Conservation (phyloP, 2,797 vertebrate genomes). For the Danio kyathit region DNA sequence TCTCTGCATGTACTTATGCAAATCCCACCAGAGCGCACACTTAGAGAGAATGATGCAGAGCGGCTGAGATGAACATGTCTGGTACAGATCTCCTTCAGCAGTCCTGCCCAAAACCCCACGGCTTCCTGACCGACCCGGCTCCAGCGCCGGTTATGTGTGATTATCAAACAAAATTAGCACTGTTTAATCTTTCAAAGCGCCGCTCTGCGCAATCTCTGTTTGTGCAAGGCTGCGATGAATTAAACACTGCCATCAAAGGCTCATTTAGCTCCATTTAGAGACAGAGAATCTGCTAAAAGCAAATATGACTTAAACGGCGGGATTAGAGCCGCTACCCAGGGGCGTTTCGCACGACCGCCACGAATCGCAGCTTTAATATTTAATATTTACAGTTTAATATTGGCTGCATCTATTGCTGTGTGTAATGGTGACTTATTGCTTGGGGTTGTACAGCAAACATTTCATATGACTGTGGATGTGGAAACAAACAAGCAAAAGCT, state of each 20-base stretch:
- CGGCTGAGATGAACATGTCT: constrained; percentile 42
- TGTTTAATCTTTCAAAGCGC: constrained; percentile 76
- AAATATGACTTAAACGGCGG: constrained; percentile 49
- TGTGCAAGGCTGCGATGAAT: constrained; percentile 52
- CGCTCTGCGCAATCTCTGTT: constrained; percentile 62
- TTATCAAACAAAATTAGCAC: constrained; percentile 80
- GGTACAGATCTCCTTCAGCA: constrained; percentile 12
- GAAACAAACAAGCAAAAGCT: constrained; percentile 32
- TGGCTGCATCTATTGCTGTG: constrained; percentile 36
- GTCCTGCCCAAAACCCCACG: constrained; percentile 2
- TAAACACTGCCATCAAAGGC: constrained; percentile 54
- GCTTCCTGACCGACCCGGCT: constrained; percentile 1
- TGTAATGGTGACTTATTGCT: constrained; percentile 29
- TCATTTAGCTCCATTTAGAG: constrained; percentile 50
- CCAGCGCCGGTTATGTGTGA: constrained; percentile 70
- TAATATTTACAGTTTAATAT: constrained; percentile 55
- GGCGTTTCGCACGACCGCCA: constrained; percentile 9
- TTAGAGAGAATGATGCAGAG: constrained; percentile 12
- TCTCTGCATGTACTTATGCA: constrained; percentile 46
- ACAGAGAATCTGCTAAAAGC: constrained; percentile 36
- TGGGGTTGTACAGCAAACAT: constrained; percentile 28
- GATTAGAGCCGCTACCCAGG: constrained; percentile 21
- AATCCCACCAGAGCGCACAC: constrained; percentile 33
- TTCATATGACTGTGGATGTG: constrained; percentile 29
- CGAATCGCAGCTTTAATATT: constrained; percentile 41